Percentiles rank a stretch among this genome's conserved stretches.
phyloP scores from a whole-genome alignment of 2,888 invertebrate genomes.

The Xanthorhoe spadicearia region DNA sequence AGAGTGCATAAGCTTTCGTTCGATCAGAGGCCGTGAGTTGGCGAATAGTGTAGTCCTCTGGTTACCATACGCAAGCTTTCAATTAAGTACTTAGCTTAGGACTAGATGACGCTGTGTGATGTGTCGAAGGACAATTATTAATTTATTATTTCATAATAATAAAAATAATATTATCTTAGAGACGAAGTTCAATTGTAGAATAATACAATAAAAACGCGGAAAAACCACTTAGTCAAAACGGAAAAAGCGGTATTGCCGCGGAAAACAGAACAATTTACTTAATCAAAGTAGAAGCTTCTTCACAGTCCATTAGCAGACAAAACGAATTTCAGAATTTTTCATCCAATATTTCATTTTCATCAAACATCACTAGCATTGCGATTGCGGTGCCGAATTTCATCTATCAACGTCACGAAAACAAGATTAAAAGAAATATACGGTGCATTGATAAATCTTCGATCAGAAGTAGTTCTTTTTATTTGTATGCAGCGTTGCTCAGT shows the following conservation, averaged over 20 bases:
- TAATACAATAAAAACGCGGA: not conserved
- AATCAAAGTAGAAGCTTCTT: constrained; percentile 8
- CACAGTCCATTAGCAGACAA: constrained; percentile 14
- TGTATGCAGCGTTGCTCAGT: constrained; percentile 1
- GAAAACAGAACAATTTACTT: constrained; percentile 10
- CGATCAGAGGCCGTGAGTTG: no score
- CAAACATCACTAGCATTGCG: constrained; percentile 17
- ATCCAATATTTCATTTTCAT: constrained; percentile 21
- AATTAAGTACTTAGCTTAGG: no score
- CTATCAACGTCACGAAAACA: constrained; percentile 23
- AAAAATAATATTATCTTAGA: not conserved
- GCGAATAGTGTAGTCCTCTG: no score
- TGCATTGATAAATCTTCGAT: constrained; percentile 14
- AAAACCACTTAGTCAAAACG: not conserved
- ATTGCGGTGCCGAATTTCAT: constrained; percentile 17
- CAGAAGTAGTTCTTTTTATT: constrained; percentile 9
- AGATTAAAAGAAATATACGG: constrained; percentile 19
- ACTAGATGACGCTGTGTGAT: no score
- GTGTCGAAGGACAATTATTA: no score
- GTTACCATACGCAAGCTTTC: no score
- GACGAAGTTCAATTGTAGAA: not conserved
- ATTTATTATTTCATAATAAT: no score
- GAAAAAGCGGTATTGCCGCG: not conserved
- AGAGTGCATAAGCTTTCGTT: no score
- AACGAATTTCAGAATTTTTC: constrained; percentile 10